These are phyloP conservation scores for Rhogogaster chlorosoma DNA, from an alignment of 2,888 invertebrate genomes.

Conservation along the genomic window DNA sequence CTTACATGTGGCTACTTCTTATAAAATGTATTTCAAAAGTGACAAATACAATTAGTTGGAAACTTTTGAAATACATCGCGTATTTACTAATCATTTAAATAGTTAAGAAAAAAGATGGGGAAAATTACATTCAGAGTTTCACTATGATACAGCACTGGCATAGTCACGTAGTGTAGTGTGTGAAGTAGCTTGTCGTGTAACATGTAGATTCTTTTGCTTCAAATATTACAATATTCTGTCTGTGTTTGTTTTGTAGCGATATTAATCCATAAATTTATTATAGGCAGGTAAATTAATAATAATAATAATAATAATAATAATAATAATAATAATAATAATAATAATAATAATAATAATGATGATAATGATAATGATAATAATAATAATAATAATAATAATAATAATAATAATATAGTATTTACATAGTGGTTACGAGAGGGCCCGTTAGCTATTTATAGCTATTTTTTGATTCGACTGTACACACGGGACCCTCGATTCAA, in stretches of 20 bases:
- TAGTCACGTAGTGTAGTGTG: slow-evolving; percentile 67
- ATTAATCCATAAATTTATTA: slow-evolving; percentile 74
- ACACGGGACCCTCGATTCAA: slow-evolving; percentile 66
- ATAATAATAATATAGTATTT: slow-evolving; percentile 74
- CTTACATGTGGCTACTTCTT: slow-evolving; percentile 58
- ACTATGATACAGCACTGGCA: slow-evolving; percentile 74
- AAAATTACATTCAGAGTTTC: slow-evolving; percentile 69
- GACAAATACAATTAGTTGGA: slow-evolving; percentile 13
- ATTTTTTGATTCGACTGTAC: slow-evolving; percentile 73
- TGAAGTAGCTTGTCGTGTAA: slow-evolving; percentile 58
- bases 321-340: slow-evolving; percentile 58
- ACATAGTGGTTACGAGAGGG: slow-evolving; percentile 72
- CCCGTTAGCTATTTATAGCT: slow-evolving; percentile 50
- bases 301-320: slow-evolving; percentile 60
- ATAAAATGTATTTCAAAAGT: slow-evolving; percentile 61
- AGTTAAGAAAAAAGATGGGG: slow-evolving; percentile 64
- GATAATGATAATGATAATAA: slow-evolving; percentile 55
- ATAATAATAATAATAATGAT: slow-evolving; percentile 65
- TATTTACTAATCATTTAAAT: slow-evolving; percentile 60
- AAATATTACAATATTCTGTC: slow-evolving; percentile 67
- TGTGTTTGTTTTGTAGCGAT: slow-evolving; percentile 59
- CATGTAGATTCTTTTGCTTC: slow-evolving; percentile 60
- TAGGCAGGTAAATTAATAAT: slow-evolving; percentile 74
- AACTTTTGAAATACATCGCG: slow-evolving; percentile 59
- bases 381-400: slow-evolving; percentile 66